Base-by-base conservation (phyloP, 2,113 vertebrate genomes). In the Charadrius vociferus region DNA sequence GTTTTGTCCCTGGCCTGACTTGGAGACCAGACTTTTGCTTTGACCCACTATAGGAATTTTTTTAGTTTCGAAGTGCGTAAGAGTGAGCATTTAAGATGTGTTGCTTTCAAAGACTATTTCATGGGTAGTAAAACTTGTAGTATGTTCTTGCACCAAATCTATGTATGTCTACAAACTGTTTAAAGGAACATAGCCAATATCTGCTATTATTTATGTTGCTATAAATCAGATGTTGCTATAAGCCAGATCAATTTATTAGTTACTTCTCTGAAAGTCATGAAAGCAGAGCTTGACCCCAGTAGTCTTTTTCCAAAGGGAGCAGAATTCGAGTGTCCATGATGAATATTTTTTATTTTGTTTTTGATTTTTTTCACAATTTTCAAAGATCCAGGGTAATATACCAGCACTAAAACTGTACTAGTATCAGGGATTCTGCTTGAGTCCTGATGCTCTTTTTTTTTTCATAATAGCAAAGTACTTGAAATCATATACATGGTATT, bases 341-440 rank as follows among this genome's bases (percentile, higher is more conserved):
- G 12, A 86, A 59, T 86, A 11, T 1, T 37, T 68, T 10, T 7
- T 24, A 26, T 8, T 32, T 72, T 29, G 18, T 14, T 32, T 84
- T 14, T 7, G 0, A 11, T n/a, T 18, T 21, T 50, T 50, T 3
- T 5, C 34, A 11, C 12, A 8, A 14, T 56, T 36, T 9, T 29
- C 41, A 45, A 52, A 66, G 43, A 56, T 66, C 36, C 50, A 73
- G 41, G 55, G 50, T 29, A 78, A 18, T 32, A 8, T 12, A 26
- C 17, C 55, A 77, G 16, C 32, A 71, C 23, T 61, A 67, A 88
- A 61, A 39, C 41, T 56, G 39, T n/a, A 30, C 22, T 12, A 5
- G 5, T 79, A 7, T 45, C 21, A 70, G 30, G 36, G 36, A 53
- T 18, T 80, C 37, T 30, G 24, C 78, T 95, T 78, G 20, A 17